A percentile compares a stretch with the other conserved stretches of the same genome.
Conservation (phyloP, 2,888 invertebrate genomes). For the Metalampra italica region DNA sequence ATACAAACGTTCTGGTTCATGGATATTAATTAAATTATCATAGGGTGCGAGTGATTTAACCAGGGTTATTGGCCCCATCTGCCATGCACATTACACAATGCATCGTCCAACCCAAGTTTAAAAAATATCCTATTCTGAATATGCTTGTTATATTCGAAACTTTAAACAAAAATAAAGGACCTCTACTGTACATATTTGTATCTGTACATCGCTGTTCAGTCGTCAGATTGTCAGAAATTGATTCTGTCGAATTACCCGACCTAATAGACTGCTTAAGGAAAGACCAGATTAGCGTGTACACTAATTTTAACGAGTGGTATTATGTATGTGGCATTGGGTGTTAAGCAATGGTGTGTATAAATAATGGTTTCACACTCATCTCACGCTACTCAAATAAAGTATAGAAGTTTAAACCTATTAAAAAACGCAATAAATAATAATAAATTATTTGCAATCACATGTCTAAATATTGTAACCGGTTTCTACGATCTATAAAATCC, state of each 20-base stretch:
- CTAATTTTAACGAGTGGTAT: background rate
- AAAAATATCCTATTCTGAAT: too few relatives aligned
- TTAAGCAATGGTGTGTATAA: background rate
- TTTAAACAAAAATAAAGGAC: too few relatives aligned
- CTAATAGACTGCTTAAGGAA: constrained; percentile 7
- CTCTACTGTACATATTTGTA: too few relatives aligned
- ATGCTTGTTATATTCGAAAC: too few relatives aligned
- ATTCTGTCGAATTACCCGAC: background rate
- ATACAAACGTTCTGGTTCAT: too few relatives aligned
- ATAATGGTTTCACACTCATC: background rate
- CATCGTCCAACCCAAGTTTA: too few relatives aligned
- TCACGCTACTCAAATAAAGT: background rate
- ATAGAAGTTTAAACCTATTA: background rate
- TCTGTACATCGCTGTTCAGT: background rate
- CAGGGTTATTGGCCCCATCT: too few relatives aligned
- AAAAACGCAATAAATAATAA: background rate
- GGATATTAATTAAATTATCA: too few relatives aligned
- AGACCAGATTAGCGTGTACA: constrained; percentile 8
- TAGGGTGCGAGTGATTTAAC: too few relatives aligned
- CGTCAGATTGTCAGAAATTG: background rate
- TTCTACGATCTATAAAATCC: constrained; percentile 7
- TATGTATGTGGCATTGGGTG: background rate
- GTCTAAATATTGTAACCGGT: background rate
- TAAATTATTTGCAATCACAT: background rate
- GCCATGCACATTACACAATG: too few relatives aligned